These are phyloP conservation scores for Drosophila sp. DNA, from an alignment of 1,140 invertebrate species.

Conservation along the genomic window DNA sequence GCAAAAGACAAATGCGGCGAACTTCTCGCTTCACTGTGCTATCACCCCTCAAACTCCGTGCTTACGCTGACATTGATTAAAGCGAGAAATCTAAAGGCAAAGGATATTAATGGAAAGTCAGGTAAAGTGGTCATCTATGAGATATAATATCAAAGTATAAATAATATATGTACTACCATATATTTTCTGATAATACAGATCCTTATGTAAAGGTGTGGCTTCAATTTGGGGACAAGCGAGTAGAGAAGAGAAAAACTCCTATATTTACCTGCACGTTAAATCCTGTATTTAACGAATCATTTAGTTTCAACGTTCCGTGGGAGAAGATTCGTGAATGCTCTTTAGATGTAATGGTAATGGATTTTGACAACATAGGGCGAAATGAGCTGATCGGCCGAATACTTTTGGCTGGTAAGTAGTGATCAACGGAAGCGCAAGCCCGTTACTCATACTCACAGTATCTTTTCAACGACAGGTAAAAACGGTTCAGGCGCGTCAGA, in stretches of 20 bases:
- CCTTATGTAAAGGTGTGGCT: constrained; percentile 98
- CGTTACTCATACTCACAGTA: background rate
- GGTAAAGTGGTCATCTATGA: constrained; percentile 84
- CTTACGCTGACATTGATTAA: constrained; percentile 94
- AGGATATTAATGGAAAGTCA: constrained; percentile 97
- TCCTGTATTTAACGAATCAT: constrained; percentile 96
- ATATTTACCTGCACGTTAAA: constrained; percentile 97
- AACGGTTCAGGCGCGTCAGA: constrained; percentile 95
- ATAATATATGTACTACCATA: background rate
- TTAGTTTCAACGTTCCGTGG: constrained; percentile 96
- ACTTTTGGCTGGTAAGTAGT: constrained; percentile 89
- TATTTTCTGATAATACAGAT: constrained; percentile 86
- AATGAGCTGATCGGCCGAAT: constrained; percentile 96
- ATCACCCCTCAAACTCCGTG: constrained; percentile 95
- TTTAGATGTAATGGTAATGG: constrained; percentile 96
- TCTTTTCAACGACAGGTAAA: constrained; percentile 88
- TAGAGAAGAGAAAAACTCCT: constrained; percentile 97
- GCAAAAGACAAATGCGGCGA: constrained; percentile 96
- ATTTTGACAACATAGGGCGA: constrained; percentile 96
- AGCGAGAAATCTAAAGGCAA: constrained; percentile 95
- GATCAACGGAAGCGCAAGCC: background rate
- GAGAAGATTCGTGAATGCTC: constrained; percentile 97
- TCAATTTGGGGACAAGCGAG: constrained; percentile 95
- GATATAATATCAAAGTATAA: too few relatives aligned
- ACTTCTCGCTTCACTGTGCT: constrained; percentile 94